phyloP scores from a whole-genome alignment of 2,888 invertebrate species.

The Sympetrum striolatum region DNA sequence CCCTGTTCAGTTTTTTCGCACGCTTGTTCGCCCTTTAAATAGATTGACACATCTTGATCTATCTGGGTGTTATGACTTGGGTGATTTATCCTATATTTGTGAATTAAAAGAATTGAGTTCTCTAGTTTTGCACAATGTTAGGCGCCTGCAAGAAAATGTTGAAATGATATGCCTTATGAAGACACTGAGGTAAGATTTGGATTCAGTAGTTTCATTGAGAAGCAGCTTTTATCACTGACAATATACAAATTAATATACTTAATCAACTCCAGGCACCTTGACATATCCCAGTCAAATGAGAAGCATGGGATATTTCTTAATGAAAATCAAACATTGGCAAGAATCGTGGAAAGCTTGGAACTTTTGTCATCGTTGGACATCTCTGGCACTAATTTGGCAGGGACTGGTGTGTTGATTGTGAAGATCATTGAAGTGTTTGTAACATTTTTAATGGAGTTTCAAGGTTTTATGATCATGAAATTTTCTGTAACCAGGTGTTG shows the following conservation, averaged over 20 bases:
- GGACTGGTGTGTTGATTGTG: constrained; percentile 67
- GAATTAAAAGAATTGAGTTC: constrained; percentile 73
- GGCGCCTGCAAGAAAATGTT: constrained; percentile 65
- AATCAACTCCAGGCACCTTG: constrained; percentile 72
- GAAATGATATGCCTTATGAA: constrained; percentile 60
- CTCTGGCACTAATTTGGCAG: constrained; percentile 94
- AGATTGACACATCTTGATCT: constrained; percentile 75
- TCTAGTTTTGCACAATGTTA: constrained; percentile 82
- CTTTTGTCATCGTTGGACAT: constrained; percentile 86
- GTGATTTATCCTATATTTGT: constrained; percentile 71
- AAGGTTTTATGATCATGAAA: background rate
- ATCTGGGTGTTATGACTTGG: constrained; percentile 69
- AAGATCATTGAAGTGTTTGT: background rate
- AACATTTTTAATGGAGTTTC: background rate
- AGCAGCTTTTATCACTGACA: background rate
- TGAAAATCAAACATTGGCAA: constrained; percentile 75
- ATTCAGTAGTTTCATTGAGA: background rate
- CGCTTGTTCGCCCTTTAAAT: constrained; percentile 67
- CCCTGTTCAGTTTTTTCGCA: constrained; percentile 57
- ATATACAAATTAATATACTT: background rate
- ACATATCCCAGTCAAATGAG: constrained; percentile 80
- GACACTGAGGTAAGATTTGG: constrained; percentile 60
- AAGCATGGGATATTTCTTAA: constrained; percentile 76
- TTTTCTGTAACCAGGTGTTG: constrained; percentile 59
- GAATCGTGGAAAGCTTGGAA: constrained; percentile 76